Evolutionary conservation across 2,797 vertebrate genomes (phyloP), one percentile per base, ranked within the genome.

Genomic region (Onychomys arenicola): DNA sequence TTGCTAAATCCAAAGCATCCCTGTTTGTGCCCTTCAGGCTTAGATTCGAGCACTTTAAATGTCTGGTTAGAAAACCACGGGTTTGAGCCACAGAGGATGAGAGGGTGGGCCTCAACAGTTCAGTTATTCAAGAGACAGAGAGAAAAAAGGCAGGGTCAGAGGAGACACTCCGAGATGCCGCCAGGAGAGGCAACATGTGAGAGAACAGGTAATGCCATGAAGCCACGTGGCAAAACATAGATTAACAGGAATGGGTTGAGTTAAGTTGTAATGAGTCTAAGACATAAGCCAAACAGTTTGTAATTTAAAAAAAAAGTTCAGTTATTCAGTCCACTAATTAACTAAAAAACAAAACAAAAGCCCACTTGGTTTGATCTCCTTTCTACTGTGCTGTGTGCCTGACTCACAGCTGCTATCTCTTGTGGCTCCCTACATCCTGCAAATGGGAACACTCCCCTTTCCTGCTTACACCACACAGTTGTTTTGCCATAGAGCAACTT

Each of bases 11-110:
- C 82, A 92, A 2, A 59, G 27, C 43, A 86, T 65, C 78, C 69
- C 80, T 91, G 17, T 71, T n/a, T 81, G 10, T 21, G 7, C 69
- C 78, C 34, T 89, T 96, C n/a, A 34, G 43, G 61, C 80, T 67
- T 73, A 96, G 73, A 86, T 73, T 93, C n/a, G 69, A 52, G 34
- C 21, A 67, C 57, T 40, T 69, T 82, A 61, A 84, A 85, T n/a
- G 12, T 71, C 73, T 90, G 94, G 46, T 92, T 94, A 90, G 52
- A 57, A 95, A 46, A 49, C 29, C 4, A 78, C 46, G 12, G 61
- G 85, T 87, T 57, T 29, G 21, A 92, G 84, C 63, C 37, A 87
- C 43, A 84, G 29, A 61, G 82, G 65, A 40, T 49, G 29, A 12
- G 65, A 71, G 17, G 19, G 29, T 91, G 12, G 16, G 37, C 77